Conservation (phyloP, 2,888 invertebrate species). For the Sclerodermus sp. region DNA sequence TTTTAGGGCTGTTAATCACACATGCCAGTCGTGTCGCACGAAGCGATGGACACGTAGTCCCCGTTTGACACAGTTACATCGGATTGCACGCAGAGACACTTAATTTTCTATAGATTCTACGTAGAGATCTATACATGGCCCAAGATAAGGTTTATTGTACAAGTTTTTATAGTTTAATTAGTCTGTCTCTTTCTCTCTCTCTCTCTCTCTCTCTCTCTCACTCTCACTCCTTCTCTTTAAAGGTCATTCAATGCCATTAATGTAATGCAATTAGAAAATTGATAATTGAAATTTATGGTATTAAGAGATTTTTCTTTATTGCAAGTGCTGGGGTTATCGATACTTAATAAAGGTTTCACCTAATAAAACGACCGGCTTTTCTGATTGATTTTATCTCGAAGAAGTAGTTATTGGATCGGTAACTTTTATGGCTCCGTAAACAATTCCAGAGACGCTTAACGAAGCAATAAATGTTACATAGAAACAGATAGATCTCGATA, state of each 20-base stretch:
- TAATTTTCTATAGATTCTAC: neutral
- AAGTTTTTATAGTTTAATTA: too few species aligned
- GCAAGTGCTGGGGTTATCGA: too few species aligned
- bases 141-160: too few species aligned
- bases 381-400: neutral
- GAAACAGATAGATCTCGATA: constrained; percentile 11
- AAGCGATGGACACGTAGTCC: constrained; percentile 19
- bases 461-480: constrained; percentile 22
- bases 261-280: too few species aligned
- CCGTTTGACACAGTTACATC: constrained; percentile 9
- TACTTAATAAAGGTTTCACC: neutral
- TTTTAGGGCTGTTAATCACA: constrained; percentile 37
- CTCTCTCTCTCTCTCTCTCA: too few species aligned
- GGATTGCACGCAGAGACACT: constrained; percentile 3
- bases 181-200: too few species aligned
- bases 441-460: constrained; percentile 20
- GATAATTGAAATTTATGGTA: neutral
- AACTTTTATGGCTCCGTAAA: constrained; percentile 19
- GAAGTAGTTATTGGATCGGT: constrained; percentile 17
- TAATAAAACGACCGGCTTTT: neutral
- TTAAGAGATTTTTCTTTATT: neutral
- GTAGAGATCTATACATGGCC: too few species aligned
- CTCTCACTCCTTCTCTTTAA: too few species aligned
- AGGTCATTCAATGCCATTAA: too few species aligned
- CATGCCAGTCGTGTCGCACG: constrained; percentile 9